Evolutionary conservation across 2,797 vertebrate genomes (phyloP).

Genomic region (Balearica regulorum): DNA sequence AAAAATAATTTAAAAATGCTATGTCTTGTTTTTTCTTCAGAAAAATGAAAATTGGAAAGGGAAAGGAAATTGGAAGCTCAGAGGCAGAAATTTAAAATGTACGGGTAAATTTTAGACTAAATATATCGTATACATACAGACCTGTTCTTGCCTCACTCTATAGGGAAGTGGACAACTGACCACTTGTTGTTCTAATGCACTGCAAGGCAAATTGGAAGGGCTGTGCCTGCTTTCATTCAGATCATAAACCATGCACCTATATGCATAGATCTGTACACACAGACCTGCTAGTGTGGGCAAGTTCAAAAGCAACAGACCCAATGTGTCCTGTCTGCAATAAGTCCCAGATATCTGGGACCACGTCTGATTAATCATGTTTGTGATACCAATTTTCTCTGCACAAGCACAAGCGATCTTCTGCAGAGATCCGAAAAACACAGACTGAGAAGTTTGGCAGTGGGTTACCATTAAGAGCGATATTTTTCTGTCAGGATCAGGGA

Average conservation of each 20-base stretch:
- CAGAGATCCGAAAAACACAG: neutral
- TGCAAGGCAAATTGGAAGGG: neutral
- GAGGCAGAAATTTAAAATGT: neutral
- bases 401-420: neutral
- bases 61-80: neutral
- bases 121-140: neutral
- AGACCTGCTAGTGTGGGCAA: neutral
- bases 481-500: neutral
- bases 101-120: neutral
- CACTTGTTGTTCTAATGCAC: neutral
- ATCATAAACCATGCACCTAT: neutral
- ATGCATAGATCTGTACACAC: neutral
- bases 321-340: neutral
- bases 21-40: neutral
- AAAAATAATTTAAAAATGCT: accelerated
- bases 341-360: neutral
- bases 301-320: neutral
- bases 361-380: neutral
- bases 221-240: neutral
- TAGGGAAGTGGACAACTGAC: neutral
- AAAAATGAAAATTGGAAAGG: neutral
- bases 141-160: neutral
- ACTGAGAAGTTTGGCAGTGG: neutral
- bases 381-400: neutral
- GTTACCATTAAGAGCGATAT: neutral